Conservation (phyloP, 2,888 invertebrate genomes). For the Eilema depressum region DNA sequence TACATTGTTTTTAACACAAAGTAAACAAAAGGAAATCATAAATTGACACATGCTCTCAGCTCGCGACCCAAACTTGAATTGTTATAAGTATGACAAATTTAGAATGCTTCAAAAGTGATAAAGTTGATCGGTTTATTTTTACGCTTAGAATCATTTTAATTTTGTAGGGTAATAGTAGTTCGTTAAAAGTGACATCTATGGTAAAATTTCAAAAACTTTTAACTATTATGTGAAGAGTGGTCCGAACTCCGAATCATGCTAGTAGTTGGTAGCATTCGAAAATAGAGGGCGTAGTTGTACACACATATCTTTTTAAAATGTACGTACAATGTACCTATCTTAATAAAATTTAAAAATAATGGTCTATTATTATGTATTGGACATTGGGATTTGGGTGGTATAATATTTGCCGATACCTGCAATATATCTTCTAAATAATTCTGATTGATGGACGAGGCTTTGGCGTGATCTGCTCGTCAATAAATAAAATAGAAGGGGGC, state of each 20-base stretch:
- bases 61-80: slow-evolving; percentile 27
- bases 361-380: no score
- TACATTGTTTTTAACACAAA: slow-evolving; percentile 47
- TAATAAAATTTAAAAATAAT: no score
- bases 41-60: slow-evolving; percentile 21
- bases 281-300: not conserved
- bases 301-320: not conserved
- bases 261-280: not conserved
- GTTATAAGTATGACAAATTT: slow-evolving; percentile 27
- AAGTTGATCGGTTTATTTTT: not conserved
- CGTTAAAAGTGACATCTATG: slow-evolving; percentile 11
- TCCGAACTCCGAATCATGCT: not conserved
- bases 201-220: not conserved
- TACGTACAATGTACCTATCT: no score
- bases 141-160: slow-evolving; percentile 14
- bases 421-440: no score
- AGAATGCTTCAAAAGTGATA: slow-evolving; percentile 14
- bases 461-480: no score
- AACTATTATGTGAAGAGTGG: not conserved
- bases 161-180: slow-evolving; percentile 19
- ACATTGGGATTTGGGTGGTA: no score
- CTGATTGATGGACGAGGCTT: no score
- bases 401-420: no score
- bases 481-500: no score
- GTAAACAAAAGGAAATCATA: slow-evolving; percentile 41